These are phyloP conservation scores for Alsophila aescularia DNA, from an alignment of 2,888 invertebrate genomes.

Conservation along the genomic window DNA sequence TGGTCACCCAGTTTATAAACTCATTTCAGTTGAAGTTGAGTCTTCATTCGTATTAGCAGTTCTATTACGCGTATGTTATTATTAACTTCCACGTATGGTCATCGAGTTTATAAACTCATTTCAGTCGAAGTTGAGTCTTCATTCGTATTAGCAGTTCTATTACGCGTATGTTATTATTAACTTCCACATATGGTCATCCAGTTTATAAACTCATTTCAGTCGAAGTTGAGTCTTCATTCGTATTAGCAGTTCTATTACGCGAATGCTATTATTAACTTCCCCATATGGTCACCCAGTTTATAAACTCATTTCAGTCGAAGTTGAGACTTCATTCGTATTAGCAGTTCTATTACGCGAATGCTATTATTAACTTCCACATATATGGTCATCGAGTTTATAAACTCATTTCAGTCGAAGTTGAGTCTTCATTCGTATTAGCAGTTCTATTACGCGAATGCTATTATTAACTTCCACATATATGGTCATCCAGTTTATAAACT, in stretches of 20 bases:
- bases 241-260: not conserved
- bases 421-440: not conserved
- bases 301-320: slow-evolving; percentile 10
- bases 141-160: not conserved
- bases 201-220: slow-evolving; percentile 8
- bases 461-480: slow-evolving; percentile 7
- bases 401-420: slow-evolving; percentile 11
- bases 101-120: slow-evolving; percentile 12
- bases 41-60: slow-evolving; percentile 2
- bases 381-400: no score
- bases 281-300: no score
- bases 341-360: not conserved
- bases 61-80: slow-evolving; percentile 2
- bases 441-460: slow-evolving; percentile 2
- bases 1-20: no score
- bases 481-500: no score
- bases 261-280: slow-evolving; percentile 10
- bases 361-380: slow-evolving; percentile 8
- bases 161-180: slow-evolving; percentile 8
- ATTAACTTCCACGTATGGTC: not conserved
- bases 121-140: slow-evolving; percentile 5
- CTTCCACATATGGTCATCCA: not conserved
- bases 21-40: slow-evolving; percentile 9
- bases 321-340: not conserved
- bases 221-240: slow-evolving; percentile 4